A percentile compares a stretch with the other conserved stretches of the same genome.
Conservation (phyloP, 1,140 invertebrate species). For the Drosophila melanogaster region DNA sequence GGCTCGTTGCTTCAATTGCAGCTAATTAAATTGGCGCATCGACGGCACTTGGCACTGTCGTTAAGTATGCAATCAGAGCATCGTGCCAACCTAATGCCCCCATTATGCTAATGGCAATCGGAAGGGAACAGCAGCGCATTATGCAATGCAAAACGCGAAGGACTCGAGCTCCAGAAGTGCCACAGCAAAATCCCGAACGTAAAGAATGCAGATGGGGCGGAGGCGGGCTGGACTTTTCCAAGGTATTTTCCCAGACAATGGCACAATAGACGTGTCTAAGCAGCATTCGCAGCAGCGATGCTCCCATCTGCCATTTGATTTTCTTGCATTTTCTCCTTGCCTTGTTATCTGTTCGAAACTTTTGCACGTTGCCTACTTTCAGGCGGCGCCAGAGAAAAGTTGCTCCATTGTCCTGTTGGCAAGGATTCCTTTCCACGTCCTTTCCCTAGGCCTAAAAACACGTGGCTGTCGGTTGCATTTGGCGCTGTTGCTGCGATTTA, state of each 20-base stretch:
- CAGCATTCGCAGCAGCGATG: slow-evolving; percentile 33
- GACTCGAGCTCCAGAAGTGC: slow-evolving; percentile 36
- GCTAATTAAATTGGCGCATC: slow-evolving; percentile 74
- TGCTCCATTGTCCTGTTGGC: slow-evolving; percentile 25
- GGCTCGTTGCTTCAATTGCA: slow-evolving; percentile 50
- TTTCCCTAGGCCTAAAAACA: slow-evolving; percentile 40
- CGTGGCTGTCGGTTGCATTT: slow-evolving; percentile 49
- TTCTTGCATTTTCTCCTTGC: slow-evolving; percentile 35
- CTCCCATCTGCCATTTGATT: slow-evolving; percentile 62
- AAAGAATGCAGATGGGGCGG: slow-evolving; percentile 48
- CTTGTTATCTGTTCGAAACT: slow-evolving; percentile 48
- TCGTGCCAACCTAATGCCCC: slow-evolving; percentile 70
- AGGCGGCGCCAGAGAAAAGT: slow-evolving; percentile 42
- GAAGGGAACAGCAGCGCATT: slow-evolving; percentile 34
- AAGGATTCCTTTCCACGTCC: not conserved
- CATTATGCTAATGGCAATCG: slow-evolving; percentile 81
- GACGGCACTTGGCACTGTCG: slow-evolving; percentile 39
- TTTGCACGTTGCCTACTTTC: slow-evolving; percentile 61
- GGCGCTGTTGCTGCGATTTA: slow-evolving; percentile 70
- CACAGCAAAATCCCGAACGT: slow-evolving; percentile 52
- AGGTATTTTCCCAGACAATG: slow-evolving; percentile 57
- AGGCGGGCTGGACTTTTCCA: slow-evolving; percentile 14
- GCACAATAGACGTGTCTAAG: slow-evolving; percentile 75
- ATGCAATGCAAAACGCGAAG: slow-evolving; percentile 35
- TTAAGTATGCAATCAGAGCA: slow-evolving; percentile 74